Evolutionary conservation across 1,140 invertebrate species (phyloP).

Genomic region (Cardiocondyla obscurior): DNA sequence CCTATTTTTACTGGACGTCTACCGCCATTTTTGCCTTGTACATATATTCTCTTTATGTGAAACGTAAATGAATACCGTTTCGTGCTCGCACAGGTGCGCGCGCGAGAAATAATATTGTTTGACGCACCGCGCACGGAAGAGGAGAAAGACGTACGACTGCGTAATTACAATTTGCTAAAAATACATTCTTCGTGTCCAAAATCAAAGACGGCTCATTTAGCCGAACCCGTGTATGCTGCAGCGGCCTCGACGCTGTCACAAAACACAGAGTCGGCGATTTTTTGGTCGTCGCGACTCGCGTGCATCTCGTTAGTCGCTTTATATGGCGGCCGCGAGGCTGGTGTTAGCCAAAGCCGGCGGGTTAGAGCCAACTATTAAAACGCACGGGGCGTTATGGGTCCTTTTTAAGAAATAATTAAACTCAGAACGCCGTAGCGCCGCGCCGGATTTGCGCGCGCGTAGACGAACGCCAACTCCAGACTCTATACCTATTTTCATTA

Average conservation of each 20-base stretch:
- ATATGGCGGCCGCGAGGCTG: neutral
- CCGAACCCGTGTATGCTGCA: neutral
- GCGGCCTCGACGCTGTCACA: constrained; percentile 14
- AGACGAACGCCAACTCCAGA: constrained; percentile 36
- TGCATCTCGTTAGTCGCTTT: constrained; percentile 48
- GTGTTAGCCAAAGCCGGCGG: neutral
- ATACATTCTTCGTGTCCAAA: constrained; percentile 54
- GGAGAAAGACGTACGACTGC: constrained; percentile 46
- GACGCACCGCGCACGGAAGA: constrained; percentile 39
- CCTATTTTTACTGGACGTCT: constrained; percentile 51
- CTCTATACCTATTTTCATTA: constrained; percentile 73
- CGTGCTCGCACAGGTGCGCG: constrained; percentile 42
- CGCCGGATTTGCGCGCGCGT: constrained; percentile 16
- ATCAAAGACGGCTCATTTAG: constrained; percentile 57
- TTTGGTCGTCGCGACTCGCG: constrained; percentile 32
- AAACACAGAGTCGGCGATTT: constrained; percentile 45
- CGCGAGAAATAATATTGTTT: constrained; percentile 59
- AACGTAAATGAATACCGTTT: constrained; percentile 57
- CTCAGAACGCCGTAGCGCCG: neutral
- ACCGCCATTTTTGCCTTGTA: constrained; percentile 50
- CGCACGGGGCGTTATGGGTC: neutral
- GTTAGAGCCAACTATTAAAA: constrained; percentile 10
- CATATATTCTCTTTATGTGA: constrained; percentile 53
- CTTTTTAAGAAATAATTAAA: constrained; percentile 45
- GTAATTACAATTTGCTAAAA: constrained; percentile 58